Evolutionary conservation across 2,797 vertebrate genomes (phyloP), one percentile per base, ranked within the genome.

Genomic region (Otus scops): DNA sequence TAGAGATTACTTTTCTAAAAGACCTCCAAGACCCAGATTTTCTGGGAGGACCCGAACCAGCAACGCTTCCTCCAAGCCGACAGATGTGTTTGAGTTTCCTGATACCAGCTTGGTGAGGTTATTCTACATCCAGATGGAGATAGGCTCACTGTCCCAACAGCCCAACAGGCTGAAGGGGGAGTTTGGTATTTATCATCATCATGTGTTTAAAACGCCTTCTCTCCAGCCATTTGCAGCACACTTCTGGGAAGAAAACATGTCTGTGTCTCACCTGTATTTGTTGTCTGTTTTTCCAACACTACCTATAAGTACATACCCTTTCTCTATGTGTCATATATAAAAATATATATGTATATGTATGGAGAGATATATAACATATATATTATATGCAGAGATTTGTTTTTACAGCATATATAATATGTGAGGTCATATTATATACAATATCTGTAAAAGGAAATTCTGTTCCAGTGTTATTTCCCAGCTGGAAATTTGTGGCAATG

Each of bases 361-460:
- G 19, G 24, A 67, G 54, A 56, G 9, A 67, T 68, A 89, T 8
- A 8, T 61, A 71, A 57, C 53, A 67, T 39, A 91, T 41, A 51
- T 43, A 65, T 75, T 38, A 57, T 39, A 50, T 13, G 11, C 75
- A 85, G 65, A 79, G 7, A 65, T 87, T 79, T 74, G 51, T 5
- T 73, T 92, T 92, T 74, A 56, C 85, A 80, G 36, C 45, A 34
- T 57, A 47, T 96, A 63, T 76, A 89, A 85, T 79, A 92, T 85
- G 53, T 79, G 20, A 41, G 70, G 51, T 28, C 69, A 81, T 85
- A 67, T 71, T 86, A 68, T 90, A 28, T 77, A 11, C 14, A 6
- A 14, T 27, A 43, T 24, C 41, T 82, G 86, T 64, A 78, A 92
- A 89, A 87, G 53, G 34, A 92, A 95, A 54, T 68, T 67, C 88